Base-by-base conservation (phyloP, 2,888 invertebrate species). In the Clunio marinus region DNA sequence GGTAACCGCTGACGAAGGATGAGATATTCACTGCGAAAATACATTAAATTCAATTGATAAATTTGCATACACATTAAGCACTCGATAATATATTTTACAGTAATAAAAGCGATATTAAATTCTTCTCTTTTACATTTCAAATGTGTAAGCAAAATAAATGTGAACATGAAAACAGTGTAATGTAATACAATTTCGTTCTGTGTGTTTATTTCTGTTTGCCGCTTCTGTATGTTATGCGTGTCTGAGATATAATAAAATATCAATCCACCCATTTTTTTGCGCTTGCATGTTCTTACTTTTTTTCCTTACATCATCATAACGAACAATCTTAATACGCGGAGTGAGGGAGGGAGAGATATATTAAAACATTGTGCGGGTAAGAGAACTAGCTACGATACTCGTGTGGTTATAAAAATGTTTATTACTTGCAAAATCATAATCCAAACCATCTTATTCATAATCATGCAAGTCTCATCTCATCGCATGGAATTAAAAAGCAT, bases 191-290 rank as follows among this genome's bases (percentile, higher is more conserved):
- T 51, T 51, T 45, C 4, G 32, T 51, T 17, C 51, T 51, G 8
- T 32, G 32, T 32, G 32, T 4, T 32, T 4, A 7, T 17, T 51
- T 22, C 51, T 17, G 20, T 41, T 41, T 41, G 22, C 24, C 51
- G 51, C 51, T 24, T 51, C 51, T 51, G 51, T 51, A 17, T 22
- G 24, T 51, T 22, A 51, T 24, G 51, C 51, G 51, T 51, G 51
- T 51, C 51, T 51, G 51, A 51, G 51, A 51, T 51, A 15, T 41
- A 51, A 51, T 51, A 51, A 51, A 51, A 51, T 51, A 51, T 51
- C 51, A 51, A 51, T 51, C 51, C 51, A 51, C 51, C 17, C 51
- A 51, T 8, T 20, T 51, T 13, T 51, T 17, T 13, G 2, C 51
- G 17, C 20, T 51, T 22, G 15, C 45, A 45, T 45, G 45, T 45